Conservation (phyloP, 1,140 invertebrate species). For the Panulirus ornatus region DNA sequence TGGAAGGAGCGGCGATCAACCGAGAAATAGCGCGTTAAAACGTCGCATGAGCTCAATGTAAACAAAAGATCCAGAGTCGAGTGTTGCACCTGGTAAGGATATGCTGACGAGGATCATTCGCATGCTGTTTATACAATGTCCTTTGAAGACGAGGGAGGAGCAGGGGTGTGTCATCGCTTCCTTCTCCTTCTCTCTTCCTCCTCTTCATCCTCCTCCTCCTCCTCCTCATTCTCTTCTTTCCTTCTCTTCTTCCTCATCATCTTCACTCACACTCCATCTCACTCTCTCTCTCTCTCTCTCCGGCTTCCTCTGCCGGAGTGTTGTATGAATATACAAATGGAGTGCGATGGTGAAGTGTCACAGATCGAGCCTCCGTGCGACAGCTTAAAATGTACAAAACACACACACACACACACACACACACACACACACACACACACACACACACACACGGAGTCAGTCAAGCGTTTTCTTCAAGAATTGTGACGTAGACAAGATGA, state of each 20-base stretch:
- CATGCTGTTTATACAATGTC: not conserved
- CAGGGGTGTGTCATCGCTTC: not conserved
- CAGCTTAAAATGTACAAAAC: too few species aligned
- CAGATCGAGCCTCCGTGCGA: not conserved
- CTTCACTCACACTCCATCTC: not conserved
- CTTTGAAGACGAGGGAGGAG: not conserved
- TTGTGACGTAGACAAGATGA: too few species aligned
- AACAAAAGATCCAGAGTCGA: not conserved
- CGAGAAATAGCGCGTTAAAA: constrained; percentile 4
- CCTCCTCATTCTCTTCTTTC: not conserved
- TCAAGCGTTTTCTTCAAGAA: not conserved
- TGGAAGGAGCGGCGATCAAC: constrained; percentile 32
- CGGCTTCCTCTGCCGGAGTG: not conserved
- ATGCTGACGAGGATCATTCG: not conserved
- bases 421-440: not conserved
- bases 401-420: not conserved
- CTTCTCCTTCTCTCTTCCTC: not conserved
- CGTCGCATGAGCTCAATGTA: constrained; percentile 17
- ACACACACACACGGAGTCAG: too few species aligned
- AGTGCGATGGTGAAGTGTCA: not conserved
- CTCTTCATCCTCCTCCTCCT: not conserved
- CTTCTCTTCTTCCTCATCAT: not conserved
- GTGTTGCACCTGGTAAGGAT: not conserved
- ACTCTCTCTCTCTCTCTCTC: not conserved
- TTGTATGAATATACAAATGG: too few species aligned